Evolutionary conservation across 2,888 invertebrate species (phyloP).

Genomic region (Apamea monoglypha): DNA sequence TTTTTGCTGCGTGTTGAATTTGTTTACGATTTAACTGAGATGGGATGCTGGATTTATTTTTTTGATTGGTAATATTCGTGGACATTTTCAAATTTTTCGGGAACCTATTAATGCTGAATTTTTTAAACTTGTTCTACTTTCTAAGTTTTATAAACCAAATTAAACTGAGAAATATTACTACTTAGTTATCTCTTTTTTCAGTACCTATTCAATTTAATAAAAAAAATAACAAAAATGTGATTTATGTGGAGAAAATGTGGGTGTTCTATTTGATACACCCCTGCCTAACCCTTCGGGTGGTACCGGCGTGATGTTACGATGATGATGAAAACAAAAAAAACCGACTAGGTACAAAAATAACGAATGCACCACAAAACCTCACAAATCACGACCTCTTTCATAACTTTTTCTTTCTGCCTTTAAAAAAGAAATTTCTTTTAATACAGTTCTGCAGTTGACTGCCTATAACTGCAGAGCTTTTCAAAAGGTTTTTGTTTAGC

Average conservation of each 20-base stretch:
- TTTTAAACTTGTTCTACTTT: background rate
- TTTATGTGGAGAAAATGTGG: background rate
- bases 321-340: background rate
- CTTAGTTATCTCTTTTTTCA: background rate
- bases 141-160: background rate
- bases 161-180: background rate
- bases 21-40: conserved; percentile 20
- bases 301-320: background rate
- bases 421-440: conserved; percentile 47
- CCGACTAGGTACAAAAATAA: background rate
- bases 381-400: conserved; percentile 24
- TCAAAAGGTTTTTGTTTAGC: conserved; percentile 59
- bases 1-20: conserved; percentile 9
- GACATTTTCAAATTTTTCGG: background rate
- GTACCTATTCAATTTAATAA: background rate
- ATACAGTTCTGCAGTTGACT: conserved; percentile 46
- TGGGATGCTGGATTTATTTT: background rate
- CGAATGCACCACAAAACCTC: conserved; percentile 25
- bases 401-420: conserved; percentile 19
- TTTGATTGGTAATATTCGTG: background rate
- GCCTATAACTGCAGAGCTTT: conserved; percentile 42
- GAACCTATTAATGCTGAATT: background rate
- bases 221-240: background rate
- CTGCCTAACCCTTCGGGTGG: background rate
- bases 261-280: background rate